Conservation (phyloP, 2,113 vertebrate genomes). For the Saguinus imperator region DNA sequence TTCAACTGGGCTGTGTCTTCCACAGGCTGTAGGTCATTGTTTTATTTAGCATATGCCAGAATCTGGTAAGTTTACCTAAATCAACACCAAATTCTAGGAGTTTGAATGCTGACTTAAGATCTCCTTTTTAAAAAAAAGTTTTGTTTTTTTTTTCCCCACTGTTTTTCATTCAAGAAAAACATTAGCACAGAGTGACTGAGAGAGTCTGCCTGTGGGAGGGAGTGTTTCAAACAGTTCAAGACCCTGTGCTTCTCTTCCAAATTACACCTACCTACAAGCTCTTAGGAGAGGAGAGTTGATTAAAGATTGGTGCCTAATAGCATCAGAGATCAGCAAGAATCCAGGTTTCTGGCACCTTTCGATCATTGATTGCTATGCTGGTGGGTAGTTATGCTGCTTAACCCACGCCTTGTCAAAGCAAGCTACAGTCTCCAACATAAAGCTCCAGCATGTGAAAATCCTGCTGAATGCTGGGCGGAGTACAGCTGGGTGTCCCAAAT, state of each 20-base stretch:
- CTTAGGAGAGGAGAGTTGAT: background rate
- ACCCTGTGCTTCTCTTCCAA: constrained; percentile 22
- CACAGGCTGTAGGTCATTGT: background rate
- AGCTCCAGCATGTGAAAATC: background rate
- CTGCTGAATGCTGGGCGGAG: background rate
- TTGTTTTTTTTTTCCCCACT: background rate
- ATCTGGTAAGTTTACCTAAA: constrained; percentile 70
- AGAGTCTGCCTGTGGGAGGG: background rate
- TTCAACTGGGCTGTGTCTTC: background rate
- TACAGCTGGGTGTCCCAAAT: background rate
- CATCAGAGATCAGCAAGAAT: constrained; percentile 4
- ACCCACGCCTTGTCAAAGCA: background rate
- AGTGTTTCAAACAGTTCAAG: constrained; percentile 38
- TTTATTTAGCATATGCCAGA: constrained; percentile 37
- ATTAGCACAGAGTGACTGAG: constrained; percentile 30
- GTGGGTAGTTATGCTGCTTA: background rate
- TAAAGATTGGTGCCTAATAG: constrained; percentile 41
- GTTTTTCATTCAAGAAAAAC: constrained; percentile 47
- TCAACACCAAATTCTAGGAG: constrained; percentile 74
- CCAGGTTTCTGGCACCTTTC: background rate
- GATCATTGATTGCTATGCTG: background rate
- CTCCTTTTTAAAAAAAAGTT: background rate
- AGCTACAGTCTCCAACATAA: background rate
- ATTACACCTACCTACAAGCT: constrained; percentile 28
- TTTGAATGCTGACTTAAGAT: constrained; percentile 41